phyloP scores from a whole-genome alignment of 2,888 invertebrate genomes.

The Drosophila anceps region DNA sequence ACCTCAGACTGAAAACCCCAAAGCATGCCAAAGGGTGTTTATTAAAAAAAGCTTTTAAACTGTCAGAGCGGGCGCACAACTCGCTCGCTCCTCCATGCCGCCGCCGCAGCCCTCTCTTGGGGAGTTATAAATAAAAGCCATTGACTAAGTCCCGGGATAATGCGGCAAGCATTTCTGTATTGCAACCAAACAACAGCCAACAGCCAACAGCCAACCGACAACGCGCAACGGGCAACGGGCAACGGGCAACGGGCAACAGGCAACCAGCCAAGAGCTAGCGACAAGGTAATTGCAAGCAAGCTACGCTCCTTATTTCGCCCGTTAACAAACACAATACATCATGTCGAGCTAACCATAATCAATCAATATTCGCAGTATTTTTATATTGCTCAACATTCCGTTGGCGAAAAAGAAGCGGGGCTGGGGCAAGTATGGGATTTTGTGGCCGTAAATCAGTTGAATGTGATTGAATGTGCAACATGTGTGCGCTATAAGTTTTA shows the following conservation, averaged over 20 bases:
- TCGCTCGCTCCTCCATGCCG: conserved; percentile 7
- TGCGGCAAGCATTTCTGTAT: conserved; percentile 46
- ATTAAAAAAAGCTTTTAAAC: conserved; percentile 81
- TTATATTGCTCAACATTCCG: conserved; percentile 33
- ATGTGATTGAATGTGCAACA: conserved; percentile 39
- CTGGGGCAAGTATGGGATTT: neutral
- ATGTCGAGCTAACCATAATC: conserved; percentile 66
- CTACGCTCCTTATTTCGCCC: conserved; percentile 20
- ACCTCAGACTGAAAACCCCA: conserved; percentile 13
- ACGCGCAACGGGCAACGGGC: conserved; percentile 4
- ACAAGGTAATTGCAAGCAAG: conserved; percentile 71
- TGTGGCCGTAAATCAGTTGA: conserved; percentile 31
- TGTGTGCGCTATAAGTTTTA: conserved; percentile 21
- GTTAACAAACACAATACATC: conserved; percentile 65
- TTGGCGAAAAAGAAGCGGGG: neutral
- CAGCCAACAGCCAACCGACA: neutral
- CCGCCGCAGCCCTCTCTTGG: neutral
- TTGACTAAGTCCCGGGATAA: conserved; percentile 62
- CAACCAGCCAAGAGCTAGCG: conserved; percentile 24
- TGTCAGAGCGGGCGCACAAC: conserved; percentile 62
- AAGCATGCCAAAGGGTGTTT: conserved; percentile 51
- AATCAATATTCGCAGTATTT: conserved; percentile 65
- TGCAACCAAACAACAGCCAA: conserved; percentile 19
- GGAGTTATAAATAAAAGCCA: conserved; percentile 70
- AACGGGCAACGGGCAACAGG: conserved; percentile 1